Base-by-base conservation (phyloP, 2,113 vertebrate genomes). In the Apistogramma diplotaenia region DNA sequence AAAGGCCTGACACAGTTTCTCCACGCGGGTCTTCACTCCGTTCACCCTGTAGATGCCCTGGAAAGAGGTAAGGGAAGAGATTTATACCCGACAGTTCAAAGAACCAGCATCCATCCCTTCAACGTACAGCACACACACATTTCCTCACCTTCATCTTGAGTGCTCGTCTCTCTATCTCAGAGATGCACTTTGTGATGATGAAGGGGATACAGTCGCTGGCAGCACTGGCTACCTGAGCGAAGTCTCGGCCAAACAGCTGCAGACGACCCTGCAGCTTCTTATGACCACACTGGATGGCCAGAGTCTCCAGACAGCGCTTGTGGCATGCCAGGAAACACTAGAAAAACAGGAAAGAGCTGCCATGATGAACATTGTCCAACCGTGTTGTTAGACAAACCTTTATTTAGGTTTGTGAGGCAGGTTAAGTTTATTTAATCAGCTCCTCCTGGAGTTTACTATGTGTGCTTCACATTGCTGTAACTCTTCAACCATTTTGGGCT, bases 21-120 rank as follows among this genome's bases (percentile, higher is more conserved):
- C 98, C 90, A 99, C 98, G 0, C 97, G 96, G 0, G 98, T 98
- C 93, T 99, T 99, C 60, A 99, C 98, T 0, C 98, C 98, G 0
- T 99, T 99, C 6, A 99, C 97, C 1, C 98, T 95, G 91, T 99
- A 99, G 89, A 99, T 99, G 74, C 98, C 98, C 98, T 99, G 91
- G 0, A 3, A 49, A 16, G 43, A 85, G 16, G 6, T n/a, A n/a
- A 25, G 19, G 23, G 0, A 10, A 19, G 18, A 12, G 0, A 40
- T 23, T 55, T n/a, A 74, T 10, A 15, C 1, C 46, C 5, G 27
- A 46, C 5, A 0, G 35, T 25, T 61, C 6, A 13, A 55, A n/a
- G 25, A 0, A 12, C 49, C 43, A 13, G 6, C 29, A n/a, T n/a
- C 16, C 6, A 21, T 1, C 8, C 18, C 25, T 51, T 10, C 11